These are phyloP conservation scores for Rhadina sibilatrix DNA, from an alignment of 2,113 vertebrate genomes.

Conservation along the genomic window DNA sequence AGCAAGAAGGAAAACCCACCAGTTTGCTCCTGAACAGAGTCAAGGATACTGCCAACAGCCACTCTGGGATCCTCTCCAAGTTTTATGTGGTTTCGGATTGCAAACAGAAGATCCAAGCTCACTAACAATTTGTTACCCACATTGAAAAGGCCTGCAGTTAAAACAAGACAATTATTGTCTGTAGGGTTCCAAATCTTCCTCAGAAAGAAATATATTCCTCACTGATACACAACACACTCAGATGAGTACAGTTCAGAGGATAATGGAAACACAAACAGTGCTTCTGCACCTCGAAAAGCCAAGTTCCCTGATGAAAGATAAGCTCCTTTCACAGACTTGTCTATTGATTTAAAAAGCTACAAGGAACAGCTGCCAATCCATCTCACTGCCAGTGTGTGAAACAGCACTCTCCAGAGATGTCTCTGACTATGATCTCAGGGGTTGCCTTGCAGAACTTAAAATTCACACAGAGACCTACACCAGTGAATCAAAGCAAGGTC, in stretches of 20 bases:
- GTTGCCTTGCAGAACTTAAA: neutral
- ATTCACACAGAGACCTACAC: neutral
- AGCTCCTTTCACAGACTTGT: neutral
- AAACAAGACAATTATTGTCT: neutral
- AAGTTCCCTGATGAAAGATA: neutral
- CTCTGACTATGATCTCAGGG: neutral
- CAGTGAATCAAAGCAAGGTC: neutral
- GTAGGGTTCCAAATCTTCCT: neutral
- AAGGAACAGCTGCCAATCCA: neutral
- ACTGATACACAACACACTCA: neutral
- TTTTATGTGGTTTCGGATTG: slow-evolving; percentile 86
- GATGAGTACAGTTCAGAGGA: fast-evolving
- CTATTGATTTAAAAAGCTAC: neutral
- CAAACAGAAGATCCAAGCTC: slow-evolving; percentile 92
- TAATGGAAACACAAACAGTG: neutral
- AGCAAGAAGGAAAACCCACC: slow-evolving; percentile 66
- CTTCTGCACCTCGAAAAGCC: neutral
- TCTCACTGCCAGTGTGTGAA: neutral
- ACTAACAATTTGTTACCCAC: slow-evolving; percentile 92
- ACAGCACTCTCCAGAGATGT: neutral
- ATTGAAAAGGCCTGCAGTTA: slow-evolving; percentile 90
- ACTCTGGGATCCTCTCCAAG: slow-evolving; percentile 85
- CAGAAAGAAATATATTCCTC: neutral
- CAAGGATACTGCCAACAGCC: slow-evolving; percentile 74
- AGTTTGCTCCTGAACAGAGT: slow-evolving; percentile 84